Evolutionary conservation across 2,797 vertebrate genomes (phyloP).

Genomic region (Loris lydekkerianus): DNA sequence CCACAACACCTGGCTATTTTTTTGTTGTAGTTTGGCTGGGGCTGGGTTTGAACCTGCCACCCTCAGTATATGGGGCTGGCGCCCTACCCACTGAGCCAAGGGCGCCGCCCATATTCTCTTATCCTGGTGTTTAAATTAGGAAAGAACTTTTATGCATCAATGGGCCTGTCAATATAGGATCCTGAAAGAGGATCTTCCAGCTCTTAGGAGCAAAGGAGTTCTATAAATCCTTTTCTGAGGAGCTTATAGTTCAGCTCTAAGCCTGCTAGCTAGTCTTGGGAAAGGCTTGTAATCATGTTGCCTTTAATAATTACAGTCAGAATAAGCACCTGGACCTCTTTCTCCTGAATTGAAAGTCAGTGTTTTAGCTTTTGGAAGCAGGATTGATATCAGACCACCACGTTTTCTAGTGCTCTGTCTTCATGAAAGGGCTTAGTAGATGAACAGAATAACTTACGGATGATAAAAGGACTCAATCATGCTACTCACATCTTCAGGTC

Average conservation of each 20-base stretch:
- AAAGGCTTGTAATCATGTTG: conserved; percentile 57
- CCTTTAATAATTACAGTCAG: conserved; percentile 21
- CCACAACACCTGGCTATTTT: no score
- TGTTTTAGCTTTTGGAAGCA: conserved; percentile 40
- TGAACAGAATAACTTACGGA: neutral
- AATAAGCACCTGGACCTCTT: conserved; percentile 36
- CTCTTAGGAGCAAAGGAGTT: conserved; percentile 25
- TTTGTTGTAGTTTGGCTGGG: no score
- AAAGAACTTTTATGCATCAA: neutral
- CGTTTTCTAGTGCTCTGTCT: neutral
- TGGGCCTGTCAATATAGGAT: neutral
- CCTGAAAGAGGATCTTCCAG: neutral
- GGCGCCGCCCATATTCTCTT: neutral
- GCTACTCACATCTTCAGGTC: neutral
- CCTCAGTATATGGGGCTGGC: no score
- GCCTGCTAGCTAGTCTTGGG: neutral
- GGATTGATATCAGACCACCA: neutral
- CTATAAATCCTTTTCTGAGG: conserved; percentile 14
- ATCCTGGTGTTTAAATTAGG: neutral
- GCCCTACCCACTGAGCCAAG: no score
- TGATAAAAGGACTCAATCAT: neutral
- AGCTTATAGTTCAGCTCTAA: neutral
- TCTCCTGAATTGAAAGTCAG: neutral
- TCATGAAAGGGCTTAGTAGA: neutral
- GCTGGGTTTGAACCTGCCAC: no score